Percentiles rank a stretch among this genome's conserved stretches.
Evolutionary conservation across 2,113 vertebrate species (phyloP).

Genomic region (Ciconia boyciana): DNA sequence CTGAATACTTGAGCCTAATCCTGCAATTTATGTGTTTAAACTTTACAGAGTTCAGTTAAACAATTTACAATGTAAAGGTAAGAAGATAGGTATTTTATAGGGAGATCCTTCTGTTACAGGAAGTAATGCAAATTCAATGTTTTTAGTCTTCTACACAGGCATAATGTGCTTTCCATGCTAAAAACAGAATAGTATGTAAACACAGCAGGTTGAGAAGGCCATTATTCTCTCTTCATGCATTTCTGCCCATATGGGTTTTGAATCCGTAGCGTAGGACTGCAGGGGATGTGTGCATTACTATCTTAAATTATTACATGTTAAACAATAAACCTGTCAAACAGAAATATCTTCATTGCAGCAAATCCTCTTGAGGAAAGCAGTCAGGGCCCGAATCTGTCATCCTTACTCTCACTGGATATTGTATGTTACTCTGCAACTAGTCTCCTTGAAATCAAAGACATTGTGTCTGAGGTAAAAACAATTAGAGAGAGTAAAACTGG

Average conservation of each 20-base stretch:
- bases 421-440: not conserved
- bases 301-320: conserved; percentile 32
- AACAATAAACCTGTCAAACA: conserved; percentile 50
- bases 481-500: not conserved
- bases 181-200: not conserved
- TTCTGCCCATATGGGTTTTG: conserved; percentile 11
- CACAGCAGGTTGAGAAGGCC: conserved; percentile 12
- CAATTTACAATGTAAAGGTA: not conserved
- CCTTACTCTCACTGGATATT: not conserved
- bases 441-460: not conserved
- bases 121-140: not conserved
- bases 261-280: not conserved
- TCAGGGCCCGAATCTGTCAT: not conserved
- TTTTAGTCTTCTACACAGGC: not conserved
- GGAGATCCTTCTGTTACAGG: not conserved
- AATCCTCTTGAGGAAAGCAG: conserved; percentile 11
- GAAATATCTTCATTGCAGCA: conserved; percentile 28
- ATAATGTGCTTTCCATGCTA: not conserved
- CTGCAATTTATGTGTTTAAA: not conserved
- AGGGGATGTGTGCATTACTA: not conserved
- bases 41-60: not conserved
- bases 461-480: conserved; percentile 3
- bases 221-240: not conserved
- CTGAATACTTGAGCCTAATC: not conserved
- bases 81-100: not conserved